A percentile compares a stretch with the other conserved stretches of the same genome.
phyloP scores from a whole-genome alignment of 1,140 invertebrate species.

The Amphibalanus amphitrite region DNA sequence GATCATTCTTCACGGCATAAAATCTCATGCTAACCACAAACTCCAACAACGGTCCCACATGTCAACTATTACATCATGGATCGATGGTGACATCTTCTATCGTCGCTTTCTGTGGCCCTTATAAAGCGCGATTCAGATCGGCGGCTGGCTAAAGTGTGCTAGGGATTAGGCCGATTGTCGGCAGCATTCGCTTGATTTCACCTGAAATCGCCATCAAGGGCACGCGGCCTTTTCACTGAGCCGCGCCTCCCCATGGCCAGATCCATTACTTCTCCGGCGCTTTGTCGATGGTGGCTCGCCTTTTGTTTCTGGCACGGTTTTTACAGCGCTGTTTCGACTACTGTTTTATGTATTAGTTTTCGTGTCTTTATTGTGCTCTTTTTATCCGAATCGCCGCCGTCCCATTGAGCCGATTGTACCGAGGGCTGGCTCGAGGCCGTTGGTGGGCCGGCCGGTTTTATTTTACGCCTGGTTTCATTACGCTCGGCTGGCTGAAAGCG shows the following conservation, averaged over 20 bases:
- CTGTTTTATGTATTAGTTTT: conserved; percentile 2
- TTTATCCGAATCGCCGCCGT: no score
- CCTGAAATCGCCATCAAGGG: background rate
- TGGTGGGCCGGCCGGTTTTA: no score
- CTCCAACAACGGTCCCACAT: background rate
- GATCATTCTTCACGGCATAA: no score
- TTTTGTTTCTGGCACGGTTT: background rate
- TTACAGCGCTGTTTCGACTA: background rate
- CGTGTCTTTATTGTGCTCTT: no score
- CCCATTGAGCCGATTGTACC: no score
- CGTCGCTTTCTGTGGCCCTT: background rate
- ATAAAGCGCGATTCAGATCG: background rate
- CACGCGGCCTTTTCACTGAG: background rate
- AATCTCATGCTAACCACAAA: no score
- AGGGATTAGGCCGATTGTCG: background rate
- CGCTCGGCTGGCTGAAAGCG: no score
- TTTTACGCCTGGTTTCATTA: no score
- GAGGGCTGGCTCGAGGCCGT: no score
- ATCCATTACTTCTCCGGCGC: background rate
- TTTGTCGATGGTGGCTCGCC: background rate
- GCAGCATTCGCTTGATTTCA: background rate
- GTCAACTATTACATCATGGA: background rate
- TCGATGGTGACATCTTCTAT: background rate
- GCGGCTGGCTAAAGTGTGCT: no score
- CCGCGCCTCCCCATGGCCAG: background rate